Base-by-base conservation (phyloP, 2,888 invertebrate genomes). In the Melieria crassipennis region DNA sequence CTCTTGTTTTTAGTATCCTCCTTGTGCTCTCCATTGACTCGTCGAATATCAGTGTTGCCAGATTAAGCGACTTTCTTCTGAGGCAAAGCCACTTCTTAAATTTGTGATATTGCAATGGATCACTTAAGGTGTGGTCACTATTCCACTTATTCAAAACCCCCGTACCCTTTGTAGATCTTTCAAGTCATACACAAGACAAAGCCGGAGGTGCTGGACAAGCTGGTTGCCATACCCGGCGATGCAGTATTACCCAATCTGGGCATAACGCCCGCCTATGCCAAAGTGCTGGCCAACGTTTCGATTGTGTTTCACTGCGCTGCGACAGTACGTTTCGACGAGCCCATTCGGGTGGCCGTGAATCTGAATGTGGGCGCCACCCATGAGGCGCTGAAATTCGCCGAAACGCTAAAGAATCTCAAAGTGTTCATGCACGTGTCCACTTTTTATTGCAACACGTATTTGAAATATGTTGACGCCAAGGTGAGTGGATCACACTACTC, bases 371-470 rank as follows among this genome's bases (percentile, higher is more conserved):
- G 90, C 68, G 91, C 92, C 0, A 91, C 93, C 0, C 85, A 89
- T 43, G 91, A 92, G 79, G 80, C 91, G 0, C 86, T 91, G 1
- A 88, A 89, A 16, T 86, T 93, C 2, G 91, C 90, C 0, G 87
- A 89, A 56, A 88, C 89, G 13, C 87, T 91, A 74, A 88, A 87
- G 10, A 72, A 83, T 4, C 77, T 83, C 1, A 84, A 92, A 90
- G 89, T 90, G 0, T 86, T 94, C 9, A 87, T 95, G 7, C 95
- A 97, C 83, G 92, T 96, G 0, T 96, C 96, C 0, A 95, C 97
- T 0, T 93, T 95, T 0, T 97, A 94, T 84, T 92, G 94, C 7
- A 95, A 97, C 85, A 92, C 93, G 0, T 93, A 95, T 79, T 88
- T 91, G 65, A 87, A 90, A 6, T 88, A 89, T 0, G 91, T 96